These are phyloP conservation scores for Zaprionus lachaisei DNA, from an alignment of 1,140 invertebrate species.

Conservation along the genomic window DNA sequence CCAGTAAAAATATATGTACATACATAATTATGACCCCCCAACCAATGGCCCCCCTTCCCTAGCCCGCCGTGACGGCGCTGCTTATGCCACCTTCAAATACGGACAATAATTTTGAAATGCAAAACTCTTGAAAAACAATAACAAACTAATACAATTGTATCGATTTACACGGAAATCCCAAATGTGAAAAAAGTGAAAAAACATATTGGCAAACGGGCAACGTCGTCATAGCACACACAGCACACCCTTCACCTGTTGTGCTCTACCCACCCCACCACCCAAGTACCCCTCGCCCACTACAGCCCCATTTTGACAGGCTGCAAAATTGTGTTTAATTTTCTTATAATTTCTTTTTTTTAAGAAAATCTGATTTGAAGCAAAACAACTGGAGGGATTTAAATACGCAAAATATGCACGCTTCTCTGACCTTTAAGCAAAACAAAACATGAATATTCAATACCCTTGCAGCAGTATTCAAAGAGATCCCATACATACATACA, in stretches of 20 bases:
- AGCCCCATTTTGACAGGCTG: not conserved
- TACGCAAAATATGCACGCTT: not conserved
- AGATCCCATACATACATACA: not conserved
- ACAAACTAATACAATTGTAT: not conserved
- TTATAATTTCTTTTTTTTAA: not conserved
- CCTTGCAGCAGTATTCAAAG: not conserved
- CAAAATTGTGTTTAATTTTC: slow-evolving; percentile 4
- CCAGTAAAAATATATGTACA: not conserved
- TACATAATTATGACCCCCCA: not conserved
- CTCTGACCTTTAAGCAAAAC: not conserved
- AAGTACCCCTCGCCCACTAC: not conserved
- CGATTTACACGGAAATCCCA: slow-evolving; percentile 12
- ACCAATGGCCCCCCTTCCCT: not conserved
- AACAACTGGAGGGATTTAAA: slow-evolving; percentile 1
- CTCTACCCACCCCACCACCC: not conserved
- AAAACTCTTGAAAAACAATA: slow-evolving; percentile 12
- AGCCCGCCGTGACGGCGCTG: not conserved
- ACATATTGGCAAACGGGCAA: not conserved
- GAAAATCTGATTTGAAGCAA: slow-evolving; percentile 1
- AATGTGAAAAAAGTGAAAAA: not conserved
- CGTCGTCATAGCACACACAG: not conserved
- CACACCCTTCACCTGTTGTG: not conserved
- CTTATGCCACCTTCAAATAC: slow-evolving; percentile 17
- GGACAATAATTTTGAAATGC: slow-evolving; percentile 63
- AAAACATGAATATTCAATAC: slow-evolving; percentile 5